Percentiles rank a stretch among this genome's conserved stretches.
Conservation (phyloP, 2,888 invertebrate genomes). For the Tribolium freemani region DNA sequence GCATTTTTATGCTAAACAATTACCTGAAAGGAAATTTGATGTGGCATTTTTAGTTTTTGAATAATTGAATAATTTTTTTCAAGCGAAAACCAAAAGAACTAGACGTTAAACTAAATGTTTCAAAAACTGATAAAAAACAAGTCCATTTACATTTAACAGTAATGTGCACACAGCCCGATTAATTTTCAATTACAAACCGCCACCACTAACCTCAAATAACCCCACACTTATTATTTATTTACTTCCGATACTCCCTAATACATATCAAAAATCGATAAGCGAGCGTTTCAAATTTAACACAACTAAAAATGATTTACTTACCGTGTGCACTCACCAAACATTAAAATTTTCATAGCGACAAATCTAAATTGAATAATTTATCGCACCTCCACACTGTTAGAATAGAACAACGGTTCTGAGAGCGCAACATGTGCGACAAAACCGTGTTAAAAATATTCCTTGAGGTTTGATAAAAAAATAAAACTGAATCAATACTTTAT, state of each 20-base stretch:
- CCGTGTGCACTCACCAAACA: neutral
- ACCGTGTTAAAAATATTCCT: slow-evolving; percentile 4
- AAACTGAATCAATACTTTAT: slow-evolving; percentile 11
- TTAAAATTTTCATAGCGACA: neutral
- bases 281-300: neutral
- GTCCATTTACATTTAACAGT: too few species aligned
- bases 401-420: slow-evolving; percentile 13
- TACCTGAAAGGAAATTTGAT: too few species aligned
- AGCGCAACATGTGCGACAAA: slow-evolving; percentile 24
- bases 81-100: too few species aligned
- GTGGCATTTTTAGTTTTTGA: too few species aligned
- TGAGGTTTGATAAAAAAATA: neutral
- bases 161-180: too few species aligned
- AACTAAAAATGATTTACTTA: neutral
- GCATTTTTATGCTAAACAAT: too few species aligned
- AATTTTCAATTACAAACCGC: neutral
- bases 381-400: neutral
- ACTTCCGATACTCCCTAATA: neutral
- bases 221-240: slow-evolving; percentile 13
- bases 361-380: slow-evolving; percentile 13
- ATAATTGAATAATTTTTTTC: too few species aligned
- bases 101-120: too few species aligned
- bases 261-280: neutral
- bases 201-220: slow-evolving; percentile 19
- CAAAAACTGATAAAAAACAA: too few species aligned